Conservation (phyloP, 2,113 vertebrate genomes). For the Dicrurus megarhynchus region DNA sequence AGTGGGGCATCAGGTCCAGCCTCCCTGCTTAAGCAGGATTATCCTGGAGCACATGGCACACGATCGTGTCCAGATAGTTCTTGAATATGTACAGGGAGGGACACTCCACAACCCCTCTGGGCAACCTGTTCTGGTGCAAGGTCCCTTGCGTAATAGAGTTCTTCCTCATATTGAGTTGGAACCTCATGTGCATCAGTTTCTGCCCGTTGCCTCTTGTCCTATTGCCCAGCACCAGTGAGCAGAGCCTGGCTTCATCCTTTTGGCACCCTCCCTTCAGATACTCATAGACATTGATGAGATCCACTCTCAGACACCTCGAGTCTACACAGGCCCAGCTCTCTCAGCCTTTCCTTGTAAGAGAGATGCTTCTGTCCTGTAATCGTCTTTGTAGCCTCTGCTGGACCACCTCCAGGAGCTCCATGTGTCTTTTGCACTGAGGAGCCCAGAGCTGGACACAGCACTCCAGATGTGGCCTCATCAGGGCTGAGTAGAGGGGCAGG, state of each 20-base stretch:
- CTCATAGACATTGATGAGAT: not conserved
- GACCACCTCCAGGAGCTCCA: not conserved
- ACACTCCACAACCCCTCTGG: not conserved
- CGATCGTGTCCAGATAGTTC: not conserved
- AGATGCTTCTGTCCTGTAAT: not conserved
- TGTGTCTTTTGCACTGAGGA: not conserved
- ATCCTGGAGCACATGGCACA: not conserved
- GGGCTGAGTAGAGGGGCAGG: not conserved
- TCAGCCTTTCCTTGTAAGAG: not conserved
- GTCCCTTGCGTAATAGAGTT: not conserved
- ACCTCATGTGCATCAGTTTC: not conserved
- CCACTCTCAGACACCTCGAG: not conserved
- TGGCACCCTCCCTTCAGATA: not conserved
- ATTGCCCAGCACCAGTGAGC: not conserved
- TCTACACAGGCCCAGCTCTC: not conserved
- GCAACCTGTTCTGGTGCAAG: not conserved
- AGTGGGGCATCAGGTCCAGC: not conserved
- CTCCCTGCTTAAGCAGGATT: not conserved
- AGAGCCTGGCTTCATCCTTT: not conserved
- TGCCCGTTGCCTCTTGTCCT: not conserved
- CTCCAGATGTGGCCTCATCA: not conserved
- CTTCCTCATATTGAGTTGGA: not conserved
- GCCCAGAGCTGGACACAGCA: not conserved
- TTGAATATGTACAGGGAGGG: not conserved
- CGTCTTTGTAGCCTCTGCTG: not conserved